Base-by-base conservation (phyloP, 1,140 invertebrate genomes). In the Apis florea region DNA sequence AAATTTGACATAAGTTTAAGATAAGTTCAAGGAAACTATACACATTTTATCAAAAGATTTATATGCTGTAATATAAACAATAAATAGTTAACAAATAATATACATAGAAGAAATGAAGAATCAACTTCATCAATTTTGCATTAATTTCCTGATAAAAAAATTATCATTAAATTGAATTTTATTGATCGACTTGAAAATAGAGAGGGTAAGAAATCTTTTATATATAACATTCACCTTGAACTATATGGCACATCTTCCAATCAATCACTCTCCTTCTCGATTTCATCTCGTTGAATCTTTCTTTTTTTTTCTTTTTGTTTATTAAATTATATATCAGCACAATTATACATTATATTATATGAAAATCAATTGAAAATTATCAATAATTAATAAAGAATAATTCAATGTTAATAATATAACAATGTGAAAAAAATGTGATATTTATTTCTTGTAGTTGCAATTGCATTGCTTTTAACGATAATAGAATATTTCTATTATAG, bases 171-270 rank as follows among this genome's bases (percentile, higher is more conserved):
- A 51, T 21, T 15, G 19, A n/a, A 58, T 53, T 56, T 67, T 5
- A 13, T 67, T 21, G 17, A 26, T 26, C 31, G 6, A 56, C 15
- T 15, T 19, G 19, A 24, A 24, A 10, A 64, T 47, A 64, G 10
- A 63, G 8, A 13, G n/a, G 58, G 61, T 54, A 40, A 69, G 40
- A 53, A 58, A 0, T 31, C 26, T 54, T 56, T 56, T 31, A 54
- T 13, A 5, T 51, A 26, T 49, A 15, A 51, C 17, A 24, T 49
- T 74, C 40, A 85, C 83, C 56, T 40, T 84, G 79, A 84, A 66
- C 58, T 56, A 6, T 13, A 66, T 40, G 79, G 64, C 70, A 69
- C 31, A 53, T 24, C 58, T 31, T 17, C 1, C 19, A 9, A 86
- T 86, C 73, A 49, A 86, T 85, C 53, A 66, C 40, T 78, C 53